These are phyloP conservation scores for Ptychadena robeensis DNA, from an alignment of 2,797 vertebrate species.

Conservation along the genomic window DNA sequence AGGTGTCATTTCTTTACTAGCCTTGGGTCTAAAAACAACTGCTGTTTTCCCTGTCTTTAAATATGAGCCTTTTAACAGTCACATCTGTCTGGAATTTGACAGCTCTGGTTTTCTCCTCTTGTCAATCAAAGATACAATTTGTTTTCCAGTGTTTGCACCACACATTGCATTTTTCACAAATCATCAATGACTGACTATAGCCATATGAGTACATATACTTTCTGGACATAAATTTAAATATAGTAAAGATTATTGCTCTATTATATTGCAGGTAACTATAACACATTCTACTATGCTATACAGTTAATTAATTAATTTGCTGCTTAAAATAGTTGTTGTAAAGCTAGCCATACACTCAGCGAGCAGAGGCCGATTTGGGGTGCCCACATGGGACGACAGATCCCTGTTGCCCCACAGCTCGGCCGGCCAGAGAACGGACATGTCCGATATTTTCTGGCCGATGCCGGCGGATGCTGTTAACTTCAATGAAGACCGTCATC, in stretches of 20 bases:
- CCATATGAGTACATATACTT: slow-evolving; percentile 5
- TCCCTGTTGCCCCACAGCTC: no score
- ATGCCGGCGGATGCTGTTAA: no score
- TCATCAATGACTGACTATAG: slow-evolving; percentile 11
- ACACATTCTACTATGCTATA: neutral
- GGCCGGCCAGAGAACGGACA: no score
- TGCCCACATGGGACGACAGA: no score
- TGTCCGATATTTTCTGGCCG: no score
- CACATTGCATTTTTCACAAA: slow-evolving; percentile 28
- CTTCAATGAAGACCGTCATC: no score
- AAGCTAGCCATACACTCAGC: no score
- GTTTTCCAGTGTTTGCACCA: slow-evolving; percentile 31
- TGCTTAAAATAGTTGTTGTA: no score
- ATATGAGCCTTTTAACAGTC: slow-evolving; percentile 51
- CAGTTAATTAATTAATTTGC: no score
- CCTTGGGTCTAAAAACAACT: slow-evolving; percentile 50
- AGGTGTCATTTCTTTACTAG: slow-evolving; percentile 60
- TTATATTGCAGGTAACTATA: neutral
- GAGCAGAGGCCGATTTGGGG: no score
- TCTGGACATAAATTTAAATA: no score
- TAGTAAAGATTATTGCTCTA: no score
- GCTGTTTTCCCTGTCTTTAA: slow-evolving; percentile 37
- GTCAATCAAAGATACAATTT: slow-evolving; percentile 46
- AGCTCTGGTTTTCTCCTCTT: slow-evolving; percentile 47
- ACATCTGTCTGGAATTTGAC: slow-evolving; percentile 58